Base-by-base conservation (phyloP, 2,113 vertebrate genomes). In the Muntiacus muntjak region DNA sequence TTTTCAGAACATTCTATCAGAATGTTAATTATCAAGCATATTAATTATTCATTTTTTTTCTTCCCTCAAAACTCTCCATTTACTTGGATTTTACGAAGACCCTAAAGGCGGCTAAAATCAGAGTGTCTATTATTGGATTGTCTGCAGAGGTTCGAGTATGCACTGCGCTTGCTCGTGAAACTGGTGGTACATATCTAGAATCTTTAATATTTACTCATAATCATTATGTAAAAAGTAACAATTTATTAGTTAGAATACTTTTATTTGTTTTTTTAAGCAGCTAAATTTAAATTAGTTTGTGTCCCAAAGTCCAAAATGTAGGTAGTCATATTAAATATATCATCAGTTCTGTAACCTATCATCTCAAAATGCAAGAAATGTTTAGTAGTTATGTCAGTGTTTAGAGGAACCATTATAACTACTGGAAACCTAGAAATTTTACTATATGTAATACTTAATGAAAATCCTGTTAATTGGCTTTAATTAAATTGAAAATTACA, bases 61-160 rank as follows among this genome's bases (percentile, higher is more conserved):
- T 79, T 89, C 4, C 25, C 36, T 15, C 50, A 9, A 96, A 96
- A 91, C 13, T 1, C 6, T 76, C 26, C 30, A 12, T 97, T 98
- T 97, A 45, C 79, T 94, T 97, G 97, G 84, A 98, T 91, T 71
- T 52, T 95, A 89, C 74, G 50, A 98, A 99, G 99, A 99, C 98
- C 28, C 98, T 99, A 95, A 99, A 99, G 98, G 98, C 99, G 6
- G 98, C 99, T 87, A 99, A 99, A 98, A 99, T 99, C 95, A 99
- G 99, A 96, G 99, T 99, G 58, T 99, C 99, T 57, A 98, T 99
- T 43, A 99, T 99, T 0, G 99, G 99, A 45, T 98, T 99, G 47
- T 99, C 99, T 60, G 99, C 99, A 15, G 99, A 99, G 98, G 99
- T 99, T 97, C 99, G 99, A 30, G 99, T 99, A 88, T 99, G 99